Evolutionary conservation across 2,888 invertebrate species (phyloP).

Genomic region (Corbicula japonica): DNA sequence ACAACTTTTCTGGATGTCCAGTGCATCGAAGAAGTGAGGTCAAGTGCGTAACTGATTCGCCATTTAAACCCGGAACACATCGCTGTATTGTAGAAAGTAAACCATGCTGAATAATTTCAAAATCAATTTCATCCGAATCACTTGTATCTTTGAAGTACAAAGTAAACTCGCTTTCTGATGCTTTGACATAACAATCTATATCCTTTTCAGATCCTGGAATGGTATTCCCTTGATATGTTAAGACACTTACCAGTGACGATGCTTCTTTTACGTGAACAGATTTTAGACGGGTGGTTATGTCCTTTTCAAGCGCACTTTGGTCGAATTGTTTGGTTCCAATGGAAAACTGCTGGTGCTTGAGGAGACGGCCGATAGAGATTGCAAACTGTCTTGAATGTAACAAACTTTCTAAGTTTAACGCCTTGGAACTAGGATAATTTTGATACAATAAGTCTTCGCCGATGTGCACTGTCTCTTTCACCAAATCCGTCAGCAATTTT

Average conservation of each 20-base stretch:
- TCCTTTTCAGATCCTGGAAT: constrained; percentile 19
- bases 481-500: constrained; percentile 7
- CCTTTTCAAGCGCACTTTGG: neutral
- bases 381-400: constrained; percentile 9
- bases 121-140: neutral
- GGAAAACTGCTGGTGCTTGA: constrained; percentile 15
- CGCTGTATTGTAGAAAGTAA: too few species aligned
- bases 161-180: too few species aligned
- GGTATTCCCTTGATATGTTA: neutral
- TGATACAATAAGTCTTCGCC: neutral
- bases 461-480: constrained; percentile 10
- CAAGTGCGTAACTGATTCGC: too few species aligned
- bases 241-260: neutral
- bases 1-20: too few species aligned
- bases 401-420: constrained; percentile 8
- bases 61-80: too few species aligned
- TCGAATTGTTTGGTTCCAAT: neutral
- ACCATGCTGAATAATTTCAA: too few species aligned
- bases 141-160: constrained; percentile 10
- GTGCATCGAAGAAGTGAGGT: too few species aligned
- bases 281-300: neutral
- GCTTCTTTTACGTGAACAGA: neutral
- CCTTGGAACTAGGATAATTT: neutral
- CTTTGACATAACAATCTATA: neutral
- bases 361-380: constrained; percentile 3